These are phyloP conservation scores for Glossophaga mutica DNA, from an alignment of 2,797 vertebrate genomes.

Conservation along the genomic window DNA sequence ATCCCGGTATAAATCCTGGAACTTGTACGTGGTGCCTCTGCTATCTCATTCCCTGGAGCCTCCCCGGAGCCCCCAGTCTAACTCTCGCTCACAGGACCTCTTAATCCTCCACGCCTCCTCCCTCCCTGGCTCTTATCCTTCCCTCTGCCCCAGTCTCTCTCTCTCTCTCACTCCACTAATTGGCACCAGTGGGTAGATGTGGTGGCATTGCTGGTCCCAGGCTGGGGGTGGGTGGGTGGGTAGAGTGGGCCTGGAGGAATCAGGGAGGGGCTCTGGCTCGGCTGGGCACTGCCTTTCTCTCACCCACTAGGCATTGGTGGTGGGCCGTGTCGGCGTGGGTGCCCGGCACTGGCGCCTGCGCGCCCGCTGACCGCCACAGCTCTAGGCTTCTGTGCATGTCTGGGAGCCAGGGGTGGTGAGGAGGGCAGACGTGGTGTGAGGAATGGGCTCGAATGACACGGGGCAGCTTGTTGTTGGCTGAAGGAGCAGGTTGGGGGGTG, in stretches of 20 bases:
- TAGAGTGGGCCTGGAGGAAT: slow-evolving; percentile 10
- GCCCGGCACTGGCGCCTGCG: slow-evolving; percentile 36
- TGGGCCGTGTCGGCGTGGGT: slow-evolving; percentile 37
- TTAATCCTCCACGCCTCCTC: neutral
- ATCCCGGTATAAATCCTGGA: slow-evolving; percentile 92
- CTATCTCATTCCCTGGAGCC: slow-evolving; percentile 74
- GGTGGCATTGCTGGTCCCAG: slow-evolving; percentile 59
- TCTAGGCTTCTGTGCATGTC: slow-evolving; percentile 53
- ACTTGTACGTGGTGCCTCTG: slow-evolving; percentile 87
- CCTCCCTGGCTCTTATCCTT: neutral
- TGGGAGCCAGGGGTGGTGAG: neutral
- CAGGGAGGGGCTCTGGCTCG: slow-evolving; percentile 76
- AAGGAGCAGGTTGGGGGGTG: neutral
- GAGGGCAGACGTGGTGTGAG: neutral
- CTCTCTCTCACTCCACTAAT: slow-evolving; percentile 81
- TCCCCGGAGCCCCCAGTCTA: slow-evolving; percentile 69
- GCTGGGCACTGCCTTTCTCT: slow-evolving; percentile 79
- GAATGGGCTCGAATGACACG: neutral
- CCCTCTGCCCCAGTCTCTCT: slow-evolving; percentile 34
- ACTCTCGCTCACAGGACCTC: slow-evolving; percentile 72
- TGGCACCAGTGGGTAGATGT: slow-evolving; percentile 73
- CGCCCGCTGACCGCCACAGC: slow-evolving; percentile 58
- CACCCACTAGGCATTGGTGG: slow-evolving; percentile 69
- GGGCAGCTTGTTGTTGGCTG: slow-evolving; percentile 53
- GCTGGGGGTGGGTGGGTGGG: neutral